These are phyloP conservation scores for Microcebus griseorufus DNA, from an alignment of 2,113 vertebrate genomes.

Conservation along the genomic window DNA sequence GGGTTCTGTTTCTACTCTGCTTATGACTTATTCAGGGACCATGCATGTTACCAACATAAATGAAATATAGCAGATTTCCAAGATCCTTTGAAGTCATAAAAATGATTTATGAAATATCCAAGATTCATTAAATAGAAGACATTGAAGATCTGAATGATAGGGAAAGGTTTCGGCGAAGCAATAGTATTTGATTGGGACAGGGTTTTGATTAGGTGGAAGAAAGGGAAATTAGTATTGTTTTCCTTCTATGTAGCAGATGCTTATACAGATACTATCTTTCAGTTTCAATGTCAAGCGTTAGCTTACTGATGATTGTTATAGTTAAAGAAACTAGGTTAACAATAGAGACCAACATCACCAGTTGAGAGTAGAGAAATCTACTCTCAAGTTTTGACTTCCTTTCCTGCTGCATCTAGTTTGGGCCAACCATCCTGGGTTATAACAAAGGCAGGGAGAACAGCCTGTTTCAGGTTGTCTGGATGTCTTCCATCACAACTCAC, in stretches of 20 bases:
- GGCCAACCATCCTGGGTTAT: not conserved
- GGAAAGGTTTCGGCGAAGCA: not conserved
- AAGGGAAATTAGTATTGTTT: not conserved
- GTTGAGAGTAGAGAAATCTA: not conserved
- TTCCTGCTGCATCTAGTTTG: not conserved
- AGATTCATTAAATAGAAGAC: not conserved
- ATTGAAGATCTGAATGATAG: not conserved
- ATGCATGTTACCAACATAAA: not conserved
- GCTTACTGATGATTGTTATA: not conserved
- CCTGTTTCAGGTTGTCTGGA: not conserved
- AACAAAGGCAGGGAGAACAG: not conserved
- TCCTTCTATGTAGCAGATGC: not conserved
- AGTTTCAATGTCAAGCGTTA: not conserved
- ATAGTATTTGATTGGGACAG: not conserved
- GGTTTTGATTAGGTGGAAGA: not conserved
- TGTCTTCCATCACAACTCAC: not conserved
- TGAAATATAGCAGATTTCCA: not conserved
- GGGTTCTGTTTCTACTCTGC: not conserved
- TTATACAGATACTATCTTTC: not conserved
- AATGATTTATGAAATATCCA: not conserved
- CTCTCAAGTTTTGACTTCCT: not conserved
- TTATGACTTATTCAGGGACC: slow-evolving; percentile 7
- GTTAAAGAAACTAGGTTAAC: not conserved
- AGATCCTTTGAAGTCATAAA: not conserved
- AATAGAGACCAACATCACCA: not conserved